These are phyloP conservation scores for Leptinotarsa undecemlineata DNA, from an alignment of 1,140 invertebrate species.

Conservation along the genomic window DNA sequence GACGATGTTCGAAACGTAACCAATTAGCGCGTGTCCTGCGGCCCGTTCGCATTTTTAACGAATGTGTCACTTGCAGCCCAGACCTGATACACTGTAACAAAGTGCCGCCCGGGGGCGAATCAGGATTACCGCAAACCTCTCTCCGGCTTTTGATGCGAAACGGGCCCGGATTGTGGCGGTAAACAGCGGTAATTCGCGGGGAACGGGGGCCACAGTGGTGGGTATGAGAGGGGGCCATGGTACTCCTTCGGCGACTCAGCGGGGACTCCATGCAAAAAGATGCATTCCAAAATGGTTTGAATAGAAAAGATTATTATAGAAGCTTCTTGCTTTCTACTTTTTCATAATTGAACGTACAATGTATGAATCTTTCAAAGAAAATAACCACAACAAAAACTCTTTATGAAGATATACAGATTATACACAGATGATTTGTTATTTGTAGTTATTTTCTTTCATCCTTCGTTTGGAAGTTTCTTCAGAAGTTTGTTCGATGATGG, in stretches of 20 bases:
- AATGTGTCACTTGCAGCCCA: slow-evolving; percentile 52
- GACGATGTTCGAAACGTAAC: slow-evolving; percentile 41
- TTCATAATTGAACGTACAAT: no score
- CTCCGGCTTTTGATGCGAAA: slow-evolving; percentile 12
- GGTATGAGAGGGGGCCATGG: no score
- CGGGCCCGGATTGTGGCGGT: slow-evolving; percentile 19
- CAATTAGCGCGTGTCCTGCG: slow-evolving; percentile 46
- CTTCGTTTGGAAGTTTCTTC: no score
- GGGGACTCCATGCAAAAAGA: no score
- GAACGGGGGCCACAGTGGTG: no score
- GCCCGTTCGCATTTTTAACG: slow-evolving; percentile 51
- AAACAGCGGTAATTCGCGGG: slow-evolving; percentile 27
- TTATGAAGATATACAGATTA: no score
- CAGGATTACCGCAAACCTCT: slow-evolving; percentile 27
- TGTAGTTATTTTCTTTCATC: background rate
- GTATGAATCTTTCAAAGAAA: no score
- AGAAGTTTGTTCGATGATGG: no score
- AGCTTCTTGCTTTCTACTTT: background rate
- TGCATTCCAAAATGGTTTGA: no score
- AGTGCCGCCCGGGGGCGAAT: slow-evolving; percentile 21
- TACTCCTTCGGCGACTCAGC: background rate
- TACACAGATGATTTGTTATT: background rate
- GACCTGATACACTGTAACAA: slow-evolving; percentile 47
- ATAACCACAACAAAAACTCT: no score
- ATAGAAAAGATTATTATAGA: background rate